A percentile compares a stretch with the other conserved stretches of the same genome.
Conservation (phyloP, 2,888 invertebrate species). For the Drosophila mulleri region DNA sequence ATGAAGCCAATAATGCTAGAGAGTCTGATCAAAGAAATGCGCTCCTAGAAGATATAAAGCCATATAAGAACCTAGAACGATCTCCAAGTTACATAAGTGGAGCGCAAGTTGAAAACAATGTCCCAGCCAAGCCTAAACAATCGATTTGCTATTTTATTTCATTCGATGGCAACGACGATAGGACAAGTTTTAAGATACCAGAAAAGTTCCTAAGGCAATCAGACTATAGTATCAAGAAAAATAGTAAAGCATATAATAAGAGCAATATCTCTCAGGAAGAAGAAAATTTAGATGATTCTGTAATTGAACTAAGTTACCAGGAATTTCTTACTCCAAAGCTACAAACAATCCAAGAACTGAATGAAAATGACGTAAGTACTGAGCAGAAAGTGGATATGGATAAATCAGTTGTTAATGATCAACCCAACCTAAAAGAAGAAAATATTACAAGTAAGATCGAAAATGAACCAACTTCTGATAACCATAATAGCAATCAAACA, state of each 20-base stretch:
- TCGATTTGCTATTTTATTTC: slow-evolving; percentile 70
- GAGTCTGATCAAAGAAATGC: not conserved
- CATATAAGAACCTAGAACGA: slow-evolving; percentile 15
- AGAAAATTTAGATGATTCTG: slow-evolving; percentile 16
- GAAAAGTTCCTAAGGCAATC: slow-evolving; percentile 32
- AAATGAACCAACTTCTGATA: not conserved
- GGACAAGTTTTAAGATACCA: slow-evolving; percentile 45
- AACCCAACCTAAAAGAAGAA: not conserved
- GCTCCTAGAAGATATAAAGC: not conserved
- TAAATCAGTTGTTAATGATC: not conserved
- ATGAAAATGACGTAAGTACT: slow-evolving; percentile 50
- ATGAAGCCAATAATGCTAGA: slow-evolving; percentile 13
- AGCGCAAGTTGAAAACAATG: slow-evolving; percentile 33
- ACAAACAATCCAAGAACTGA: slow-evolving; percentile 66
- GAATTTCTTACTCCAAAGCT: slow-evolving; percentile 43
- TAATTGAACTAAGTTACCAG: slow-evolving; percentile 39
- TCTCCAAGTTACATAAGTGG: slow-evolving; percentile 58
- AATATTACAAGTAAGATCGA: not conserved
- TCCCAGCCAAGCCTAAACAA: slow-evolving; percentile 40
- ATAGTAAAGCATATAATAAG: not conserved
- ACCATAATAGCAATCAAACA: not conserved
- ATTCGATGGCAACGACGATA: slow-evolving; percentile 57
- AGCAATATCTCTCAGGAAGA: not conserved
- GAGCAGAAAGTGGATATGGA: slow-evolving; percentile 27
- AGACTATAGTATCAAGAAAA: not conserved